phyloP scores from a whole-genome alignment of 2,797 vertebrate species.

The Petrocephalus schoutedeni region DNA sequence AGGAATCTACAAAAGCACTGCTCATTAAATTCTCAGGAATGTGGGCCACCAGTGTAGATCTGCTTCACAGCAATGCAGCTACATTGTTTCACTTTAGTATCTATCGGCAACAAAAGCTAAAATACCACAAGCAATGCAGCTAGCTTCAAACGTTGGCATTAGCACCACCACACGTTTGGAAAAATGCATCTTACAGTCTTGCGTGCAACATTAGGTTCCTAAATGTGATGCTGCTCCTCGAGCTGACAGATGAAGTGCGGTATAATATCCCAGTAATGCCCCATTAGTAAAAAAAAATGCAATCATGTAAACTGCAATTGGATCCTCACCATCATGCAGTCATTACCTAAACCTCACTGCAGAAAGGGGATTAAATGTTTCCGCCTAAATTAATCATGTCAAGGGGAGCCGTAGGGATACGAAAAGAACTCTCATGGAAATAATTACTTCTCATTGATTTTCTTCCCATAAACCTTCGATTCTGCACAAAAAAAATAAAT shows the following conservation, averaged over 20 bases:
- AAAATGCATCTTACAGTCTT: neutral
- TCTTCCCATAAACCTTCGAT: slow-evolving; percentile 41
- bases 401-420: slow-evolving; percentile 48
- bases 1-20: neutral
- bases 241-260: neutral
- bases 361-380: slow-evolving; percentile 50
- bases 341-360: slow-evolving; percentile 51
- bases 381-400: slow-evolving; percentile 53
- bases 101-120: neutral
- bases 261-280: neutral
- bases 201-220: neutral
- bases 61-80: neutral
- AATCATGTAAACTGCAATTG: slow-evolving; percentile 35
- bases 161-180: neutral
- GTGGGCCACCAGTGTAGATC: neutral
- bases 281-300: slow-evolving; percentile 35
- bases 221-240: neutral
- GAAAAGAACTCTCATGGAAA: slow-evolving; percentile 49
- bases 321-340: slow-evolving; percentile 39
- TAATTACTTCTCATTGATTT: slow-evolving; percentile 51
- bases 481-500: neutral
- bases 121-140: neutral
- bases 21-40: neutral
- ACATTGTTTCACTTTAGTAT: neutral
- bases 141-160: neutral